phyloP scores from a whole-genome alignment of 1,140 invertebrate genomes.

The Drosophila lowei region DNA sequence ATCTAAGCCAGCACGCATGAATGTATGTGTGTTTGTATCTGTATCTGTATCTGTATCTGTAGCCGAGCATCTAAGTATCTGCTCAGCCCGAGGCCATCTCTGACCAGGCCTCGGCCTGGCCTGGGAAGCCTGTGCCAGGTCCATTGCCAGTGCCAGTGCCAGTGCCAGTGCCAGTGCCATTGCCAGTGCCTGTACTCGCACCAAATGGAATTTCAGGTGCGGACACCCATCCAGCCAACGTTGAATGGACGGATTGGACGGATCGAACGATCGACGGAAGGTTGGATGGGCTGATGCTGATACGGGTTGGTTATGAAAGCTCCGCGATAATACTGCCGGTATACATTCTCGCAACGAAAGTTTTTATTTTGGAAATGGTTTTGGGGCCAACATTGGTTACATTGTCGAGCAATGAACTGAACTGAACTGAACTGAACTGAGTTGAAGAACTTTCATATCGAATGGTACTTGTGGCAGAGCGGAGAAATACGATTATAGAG shows the following conservation, averaged over 20 bases:
- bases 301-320: slow-evolving; percentile 37
- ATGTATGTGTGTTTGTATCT: neutral
- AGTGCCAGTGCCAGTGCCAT: too few species aligned
- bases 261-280: slow-evolving; percentile 12
- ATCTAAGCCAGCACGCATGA: slow-evolving; percentile 33
- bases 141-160: slow-evolving; percentile 14
- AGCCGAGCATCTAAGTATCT: slow-evolving; percentile 4
- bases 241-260: too few species aligned
- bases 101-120: slow-evolving; percentile 20
- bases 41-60: slow-evolving; percentile 11
- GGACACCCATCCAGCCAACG: slow-evolving; percentile 2
- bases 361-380: slow-evolving; percentile 16
- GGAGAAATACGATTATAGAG: too few species aligned
- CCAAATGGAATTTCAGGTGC: slow-evolving; percentile 38
- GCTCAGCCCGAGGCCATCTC: slow-evolving; percentile 2
- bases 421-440: too few species aligned
- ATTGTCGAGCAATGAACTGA: too few species aligned
- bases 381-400: neutral
- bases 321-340: slow-evolving; percentile 8
- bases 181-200: slow-evolving; percentile 10
- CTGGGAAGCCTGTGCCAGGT: slow-evolving; percentile 9
- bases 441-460: slow-evolving; percentile 26
- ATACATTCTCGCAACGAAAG: slow-evolving; percentile 44
- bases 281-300: neutral
- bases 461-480: too few species aligned